A percentile compares a stretch with the other conserved stretches of the same genome.
Evolutionary conservation across 2,888 invertebrate genomes (phyloP).

Genomic region (Drosophila picticornis): DNA sequence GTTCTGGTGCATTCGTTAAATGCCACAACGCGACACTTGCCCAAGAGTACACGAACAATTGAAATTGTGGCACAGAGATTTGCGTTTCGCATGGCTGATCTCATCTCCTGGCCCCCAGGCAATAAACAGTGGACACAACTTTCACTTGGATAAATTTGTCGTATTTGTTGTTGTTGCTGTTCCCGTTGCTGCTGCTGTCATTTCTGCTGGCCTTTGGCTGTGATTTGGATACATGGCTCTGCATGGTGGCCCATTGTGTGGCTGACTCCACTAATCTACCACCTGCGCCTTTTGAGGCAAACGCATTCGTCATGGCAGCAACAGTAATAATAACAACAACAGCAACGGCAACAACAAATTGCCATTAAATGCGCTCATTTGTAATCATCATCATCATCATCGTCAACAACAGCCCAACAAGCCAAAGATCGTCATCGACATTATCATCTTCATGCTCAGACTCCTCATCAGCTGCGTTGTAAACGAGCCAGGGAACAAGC

Average conservation of each 20-base stretch:
- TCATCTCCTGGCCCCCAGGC: slow-evolving; percentile 25
- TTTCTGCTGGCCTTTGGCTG: slow-evolving; percentile 31
- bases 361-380: slow-evolving; percentile 47
- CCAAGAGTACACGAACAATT: slow-evolving; percentile 1
- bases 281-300: slow-evolving; percentile 9
- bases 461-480: slow-evolving; percentile 26
- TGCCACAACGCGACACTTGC: slow-evolving; percentile 34
- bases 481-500: slow-evolving; percentile 42
- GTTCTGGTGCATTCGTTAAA: slow-evolving; percentile 18
- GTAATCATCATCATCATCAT: slow-evolving; percentile 11
- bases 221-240: slow-evolving; percentile 39
- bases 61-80: slow-evolving; percentile 39
- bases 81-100: slow-evolving; percentile 28
- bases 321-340: slow-evolving; percentile 8
- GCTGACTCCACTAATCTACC: slow-evolving; percentile 5
- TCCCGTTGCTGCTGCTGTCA: slow-evolving; percentile 12
- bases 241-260: slow-evolving; percentile 59
- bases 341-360: slow-evolving; percentile 32
- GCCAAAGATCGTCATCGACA: neutral
- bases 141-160: slow-evolving; percentile 68
- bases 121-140: slow-evolving; percentile 57
- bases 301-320: slow-evolving; percentile 53
- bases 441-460: neutral
- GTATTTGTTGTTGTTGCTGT: slow-evolving; percentile 14
- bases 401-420: neutral